Percentiles rank a stretch among this genome's conserved stretches.
phyloP scores from a whole-genome alignment of 2,113 vertebrate genomes.

The Dicrurus megarhynchus region DNA sequence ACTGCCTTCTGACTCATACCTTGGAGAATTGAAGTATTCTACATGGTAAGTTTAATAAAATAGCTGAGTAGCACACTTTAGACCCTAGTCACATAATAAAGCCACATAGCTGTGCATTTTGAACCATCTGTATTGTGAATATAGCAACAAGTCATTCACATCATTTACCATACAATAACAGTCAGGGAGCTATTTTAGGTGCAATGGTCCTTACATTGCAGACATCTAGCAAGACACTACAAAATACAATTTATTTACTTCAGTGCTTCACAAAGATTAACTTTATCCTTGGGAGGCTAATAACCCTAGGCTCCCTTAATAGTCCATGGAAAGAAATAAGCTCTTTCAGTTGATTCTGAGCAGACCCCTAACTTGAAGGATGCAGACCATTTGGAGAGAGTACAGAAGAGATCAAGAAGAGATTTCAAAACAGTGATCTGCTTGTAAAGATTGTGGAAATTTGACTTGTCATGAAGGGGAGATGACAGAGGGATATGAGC shows the following conservation, averaged over 20 bases:
- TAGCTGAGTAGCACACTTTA: background rate
- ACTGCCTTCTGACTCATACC: background rate
- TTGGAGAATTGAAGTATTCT: conserved; percentile 1
- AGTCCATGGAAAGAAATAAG: conserved; percentile 32
- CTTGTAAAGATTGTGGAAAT: background rate
- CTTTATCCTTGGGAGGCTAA: conserved; percentile 58
- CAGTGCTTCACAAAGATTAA: conserved; percentile 54
- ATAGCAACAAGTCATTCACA: conserved; percentile 52
- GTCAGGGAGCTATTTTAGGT: conserved; percentile 47
- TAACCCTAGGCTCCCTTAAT: conserved; percentile 34
- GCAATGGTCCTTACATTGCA: conserved; percentile 49
- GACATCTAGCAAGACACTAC: conserved; percentile 34
- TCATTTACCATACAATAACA: conserved; percentile 47
- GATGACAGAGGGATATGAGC: background rate
- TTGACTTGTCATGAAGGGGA: background rate
- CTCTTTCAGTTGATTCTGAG: background rate
- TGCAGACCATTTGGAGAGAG: background rate
- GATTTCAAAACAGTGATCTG: background rate
- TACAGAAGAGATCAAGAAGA: background rate
- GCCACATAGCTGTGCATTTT: background rate
- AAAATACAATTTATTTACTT: conserved; percentile 59
- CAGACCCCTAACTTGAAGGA: background rate
- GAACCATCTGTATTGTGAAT: conserved; percentile 35
- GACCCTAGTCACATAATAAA: conserved; percentile 36
- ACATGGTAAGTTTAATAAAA: conserved; percentile 15